A percentile compares a stretch with the other conserved stretches of the same genome.
These are phyloP conservation scores for Corapipo altera DNA, from an alignment of 2,113 vertebrate genomes.

Conservation along the genomic window DNA sequence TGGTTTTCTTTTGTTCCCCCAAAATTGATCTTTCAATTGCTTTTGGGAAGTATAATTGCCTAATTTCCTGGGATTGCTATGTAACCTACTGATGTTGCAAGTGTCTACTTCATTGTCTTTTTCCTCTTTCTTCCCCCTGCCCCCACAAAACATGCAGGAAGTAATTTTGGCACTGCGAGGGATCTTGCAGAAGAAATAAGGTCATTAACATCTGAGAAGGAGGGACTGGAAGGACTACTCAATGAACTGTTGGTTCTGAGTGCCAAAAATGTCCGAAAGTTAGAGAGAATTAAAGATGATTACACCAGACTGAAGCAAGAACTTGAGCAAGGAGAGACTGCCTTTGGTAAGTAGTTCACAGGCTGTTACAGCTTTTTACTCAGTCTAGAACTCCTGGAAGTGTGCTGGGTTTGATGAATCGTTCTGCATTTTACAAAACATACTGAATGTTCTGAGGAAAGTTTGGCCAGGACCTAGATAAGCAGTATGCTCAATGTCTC, in stretches of 20 bases:
- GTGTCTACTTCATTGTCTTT: not conserved
- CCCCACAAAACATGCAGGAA: slow-evolving; percentile 68
- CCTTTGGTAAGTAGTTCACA: slow-evolving; percentile 79
- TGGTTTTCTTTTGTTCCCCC: accelerated
- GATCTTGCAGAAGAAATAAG: slow-evolving; percentile 85
- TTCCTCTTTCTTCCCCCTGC: not conserved
- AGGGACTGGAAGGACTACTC: slow-evolving; percentile 80
- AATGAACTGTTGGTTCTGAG: slow-evolving; percentile 77
- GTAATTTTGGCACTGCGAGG: slow-evolving; percentile 84
- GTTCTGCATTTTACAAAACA: not conserved
- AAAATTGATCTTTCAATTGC: not conserved
- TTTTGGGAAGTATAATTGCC: not conserved
- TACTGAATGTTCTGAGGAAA: not conserved
- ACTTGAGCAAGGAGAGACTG: slow-evolving; percentile 72
- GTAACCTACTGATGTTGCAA: not conserved
- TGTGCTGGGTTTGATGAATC: not conserved
- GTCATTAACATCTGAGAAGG: slow-evolving; percentile 77
- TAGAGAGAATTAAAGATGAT: slow-evolving; percentile 80
- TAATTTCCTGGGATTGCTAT: not conserved
- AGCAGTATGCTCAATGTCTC: not conserved
- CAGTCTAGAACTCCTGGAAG: not conserved
- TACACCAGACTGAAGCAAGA: slow-evolving; percentile 78
- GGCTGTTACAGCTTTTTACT: not conserved
- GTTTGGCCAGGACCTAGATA: not conserved
- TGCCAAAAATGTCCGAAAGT: slow-evolving; percentile 72